Conservation (phyloP, 2,113 vertebrate genomes). For the Corythornis cristatus region DNA sequence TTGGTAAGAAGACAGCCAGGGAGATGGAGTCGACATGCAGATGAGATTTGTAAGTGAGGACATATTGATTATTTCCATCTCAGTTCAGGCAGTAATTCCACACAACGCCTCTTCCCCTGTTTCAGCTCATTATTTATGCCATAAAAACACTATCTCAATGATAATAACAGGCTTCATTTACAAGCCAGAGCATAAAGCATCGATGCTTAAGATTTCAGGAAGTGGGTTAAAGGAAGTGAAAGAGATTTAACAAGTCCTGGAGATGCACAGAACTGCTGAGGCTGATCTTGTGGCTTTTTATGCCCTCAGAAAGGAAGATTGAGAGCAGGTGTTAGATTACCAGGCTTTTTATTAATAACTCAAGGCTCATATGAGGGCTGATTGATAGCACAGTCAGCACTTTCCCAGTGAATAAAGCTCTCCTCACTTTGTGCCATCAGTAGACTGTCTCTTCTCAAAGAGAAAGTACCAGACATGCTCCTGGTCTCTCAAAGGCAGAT, state of each 20-base stretch:
- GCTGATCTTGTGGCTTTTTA: slow-evolving; percentile 67
- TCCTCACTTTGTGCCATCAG: background rate
- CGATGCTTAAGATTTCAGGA: slow-evolving; percentile 72
- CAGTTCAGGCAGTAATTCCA: slow-evolving; percentile 80
- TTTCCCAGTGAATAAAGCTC: slow-evolving; percentile 33
- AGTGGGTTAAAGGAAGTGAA: slow-evolving; percentile 64
- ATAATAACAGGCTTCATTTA: slow-evolving; percentile 83
- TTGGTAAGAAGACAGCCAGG: slow-evolving; percentile 75
- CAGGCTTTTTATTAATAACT: slow-evolving; percentile 66
- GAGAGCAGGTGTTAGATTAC: slow-evolving; percentile 53
- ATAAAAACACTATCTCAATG: slow-evolving; percentile 82
- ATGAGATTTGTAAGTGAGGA: slow-evolving; percentile 84
- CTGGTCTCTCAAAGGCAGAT: background rate
- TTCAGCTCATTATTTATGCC: slow-evolving; percentile 84
- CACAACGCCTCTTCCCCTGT: slow-evolving; percentile 68
- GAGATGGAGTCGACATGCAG: slow-evolving; percentile 82
- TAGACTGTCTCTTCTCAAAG: background rate
- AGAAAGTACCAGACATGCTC: background rate
- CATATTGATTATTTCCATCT: slow-evolving; percentile 85
- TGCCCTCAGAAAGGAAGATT: slow-evolving; percentile 53
- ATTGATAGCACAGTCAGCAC: slow-evolving; percentile 58
- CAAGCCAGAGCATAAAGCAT: slow-evolving; percentile 79
- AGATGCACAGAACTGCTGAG: slow-evolving; percentile 70
- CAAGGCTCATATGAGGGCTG: slow-evolving; percentile 24
- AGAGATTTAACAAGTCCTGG: slow-evolving; percentile 75